Percentiles rank a stretch among this genome's conserved stretches.
Conservation (phyloP, 64 coral and sea anemone species). For the Acropora tenuis region DNA sequence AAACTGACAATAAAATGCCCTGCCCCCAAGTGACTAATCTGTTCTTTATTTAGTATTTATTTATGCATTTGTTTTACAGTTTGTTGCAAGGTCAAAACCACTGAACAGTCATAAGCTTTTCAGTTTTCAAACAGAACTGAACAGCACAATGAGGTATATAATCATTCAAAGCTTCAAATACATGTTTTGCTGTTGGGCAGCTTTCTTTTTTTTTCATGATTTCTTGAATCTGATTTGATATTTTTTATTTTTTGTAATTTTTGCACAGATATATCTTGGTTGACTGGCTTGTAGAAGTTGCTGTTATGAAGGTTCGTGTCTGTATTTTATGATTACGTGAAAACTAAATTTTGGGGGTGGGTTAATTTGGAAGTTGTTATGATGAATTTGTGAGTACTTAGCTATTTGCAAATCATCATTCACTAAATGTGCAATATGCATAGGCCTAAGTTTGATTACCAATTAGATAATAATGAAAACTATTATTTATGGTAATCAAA, state of each 20-base stretch:
- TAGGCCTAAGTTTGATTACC: too few relatives aligned
- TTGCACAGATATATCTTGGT: slow-evolving; percentile 80
- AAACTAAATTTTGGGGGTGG: not conserved
- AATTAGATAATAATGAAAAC: too few relatives aligned
- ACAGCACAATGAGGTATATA: slow-evolving; percentile 89
- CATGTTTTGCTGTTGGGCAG: not conserved
- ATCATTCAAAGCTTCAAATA: not conserved
- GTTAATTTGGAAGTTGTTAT: too few relatives aligned
- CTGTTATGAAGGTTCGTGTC: slow-evolving; percentile 87
- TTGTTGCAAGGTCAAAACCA: slow-evolving; percentile 86
- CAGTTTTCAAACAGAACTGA: slow-evolving; percentile 90
- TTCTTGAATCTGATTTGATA: not conserved
- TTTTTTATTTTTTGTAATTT: not conserved
- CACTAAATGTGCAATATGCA: too few relatives aligned
- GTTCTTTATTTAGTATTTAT: not conserved
- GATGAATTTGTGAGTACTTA: too few relatives aligned
- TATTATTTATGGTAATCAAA: too few relatives aligned
- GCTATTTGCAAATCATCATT: too few relatives aligned
- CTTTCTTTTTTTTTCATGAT: not conserved
- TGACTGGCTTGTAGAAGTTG: slow-evolving; percentile 96
- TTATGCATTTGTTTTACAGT: slow-evolving; percentile 41
- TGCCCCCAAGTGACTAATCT: not conserved
- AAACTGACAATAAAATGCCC: not conserved
- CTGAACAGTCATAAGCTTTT: slow-evolving; percentile 79
- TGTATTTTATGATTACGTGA: not conserved